A percentile compares a stretch with the other conserved stretches of the same genome.
Evolutionary conservation across 2,888 invertebrate genomes (phyloP).

Genomic region (Orthosia gracilis): DNA sequence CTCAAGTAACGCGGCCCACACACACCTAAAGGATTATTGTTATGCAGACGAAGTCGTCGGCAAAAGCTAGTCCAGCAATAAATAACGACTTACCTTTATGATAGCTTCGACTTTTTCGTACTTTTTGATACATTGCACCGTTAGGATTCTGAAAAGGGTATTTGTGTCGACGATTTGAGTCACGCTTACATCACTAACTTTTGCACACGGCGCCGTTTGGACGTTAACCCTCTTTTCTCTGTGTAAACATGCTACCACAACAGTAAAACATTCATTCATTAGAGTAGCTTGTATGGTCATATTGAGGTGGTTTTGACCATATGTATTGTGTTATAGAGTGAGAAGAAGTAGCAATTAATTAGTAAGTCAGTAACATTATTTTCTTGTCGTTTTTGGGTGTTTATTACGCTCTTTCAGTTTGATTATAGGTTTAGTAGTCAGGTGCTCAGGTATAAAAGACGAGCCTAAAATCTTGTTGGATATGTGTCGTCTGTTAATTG

Average conservation of each 20-base stretch:
- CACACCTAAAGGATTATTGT: no score
- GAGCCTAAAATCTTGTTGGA: conserved; percentile 1
- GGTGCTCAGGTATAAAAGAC: background rate
- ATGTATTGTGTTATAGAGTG: conserved; percentile 29
- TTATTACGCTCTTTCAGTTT: conserved; percentile 5
- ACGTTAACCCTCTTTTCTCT: conserved; percentile 60
- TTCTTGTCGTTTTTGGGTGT: conserved; percentile 3
- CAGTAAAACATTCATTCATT: conserved; percentile 61
- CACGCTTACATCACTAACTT: conserved; percentile 63
- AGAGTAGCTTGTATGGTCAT: conserved; percentile 56
- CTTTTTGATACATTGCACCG: conserved; percentile 60
- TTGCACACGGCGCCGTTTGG: conserved; percentile 66
- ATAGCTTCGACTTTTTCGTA: conserved; percentile 33
- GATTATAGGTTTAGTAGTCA: background rate
- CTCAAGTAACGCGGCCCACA: no score
- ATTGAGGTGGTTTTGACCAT: conserved; percentile 44
- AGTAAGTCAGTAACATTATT: conserved; percentile 32
- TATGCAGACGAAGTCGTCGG: no score
- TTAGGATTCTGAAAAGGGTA: conserved; percentile 64
- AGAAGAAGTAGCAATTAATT: conserved; percentile 30
- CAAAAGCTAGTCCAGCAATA: conserved; percentile 35
- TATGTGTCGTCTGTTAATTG: background rate
- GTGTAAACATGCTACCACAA: conserved; percentile 55
- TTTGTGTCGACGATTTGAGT: conserved; percentile 58
- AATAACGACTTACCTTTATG: conserved; percentile 59